Percentiles rank a stretch among this genome's conserved stretches.
These are phyloP conservation scores for Leiothrix lutea DNA, from an alignment of 2,113 vertebrate genomes.

Conservation along the genomic window DNA sequence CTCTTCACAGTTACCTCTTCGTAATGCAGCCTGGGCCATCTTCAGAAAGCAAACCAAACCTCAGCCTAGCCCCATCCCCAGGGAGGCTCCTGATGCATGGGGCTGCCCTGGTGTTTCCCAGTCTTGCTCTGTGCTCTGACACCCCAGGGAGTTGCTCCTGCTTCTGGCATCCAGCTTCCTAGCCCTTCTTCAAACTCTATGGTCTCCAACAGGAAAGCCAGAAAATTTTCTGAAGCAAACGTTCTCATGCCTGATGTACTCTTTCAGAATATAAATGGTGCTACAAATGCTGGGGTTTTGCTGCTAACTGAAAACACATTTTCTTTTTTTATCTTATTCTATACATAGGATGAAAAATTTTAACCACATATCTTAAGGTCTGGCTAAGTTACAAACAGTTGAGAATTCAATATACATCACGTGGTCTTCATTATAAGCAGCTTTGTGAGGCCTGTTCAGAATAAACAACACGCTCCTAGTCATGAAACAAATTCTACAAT, in stretches of 20 bases:
- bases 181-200: not conserved
- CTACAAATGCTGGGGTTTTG: not conserved
- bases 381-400: not conserved
- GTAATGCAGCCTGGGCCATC: not conserved
- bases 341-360: not conserved
- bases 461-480: not conserved
- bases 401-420: not conserved
- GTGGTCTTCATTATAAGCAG: not conserved
- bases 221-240: not conserved
- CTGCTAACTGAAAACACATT: not conserved
- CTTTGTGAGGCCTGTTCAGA: not conserved
- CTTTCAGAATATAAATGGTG: not conserved
- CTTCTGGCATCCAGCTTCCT: not conserved
- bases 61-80: not conserved
- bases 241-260: not conserved
- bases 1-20: not conserved
- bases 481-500: not conserved
- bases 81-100: accelerated
- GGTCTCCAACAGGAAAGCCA: not conserved
- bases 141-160: not conserved
- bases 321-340: not conserved
- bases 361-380: not conserved
- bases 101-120: not conserved
- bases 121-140: not conserved
- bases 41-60: not conserved